These are phyloP conservation scores for Brenthis ino DNA, from an alignment of 2,888 invertebrate genomes.

Conservation along the genomic window DNA sequence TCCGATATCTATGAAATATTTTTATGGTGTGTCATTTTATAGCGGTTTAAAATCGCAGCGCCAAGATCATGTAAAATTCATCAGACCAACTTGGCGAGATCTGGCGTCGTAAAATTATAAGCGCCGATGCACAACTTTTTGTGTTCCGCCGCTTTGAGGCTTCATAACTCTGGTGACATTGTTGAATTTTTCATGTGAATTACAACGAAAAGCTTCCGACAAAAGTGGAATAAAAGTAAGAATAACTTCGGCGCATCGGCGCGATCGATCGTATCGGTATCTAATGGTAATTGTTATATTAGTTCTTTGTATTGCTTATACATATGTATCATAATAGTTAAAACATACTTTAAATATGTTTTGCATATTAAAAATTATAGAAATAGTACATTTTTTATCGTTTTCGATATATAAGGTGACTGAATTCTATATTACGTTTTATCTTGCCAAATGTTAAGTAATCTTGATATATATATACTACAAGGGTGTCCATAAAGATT, in stretches of 20 bases:
- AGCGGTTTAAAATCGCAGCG: conserved; percentile 17
- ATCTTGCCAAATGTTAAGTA: no score
- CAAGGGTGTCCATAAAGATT: no score
- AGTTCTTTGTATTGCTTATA: neutral
- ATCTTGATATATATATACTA: no score
- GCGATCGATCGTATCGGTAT: neutral
- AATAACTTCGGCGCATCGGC: neutral
- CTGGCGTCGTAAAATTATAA: conserved; percentile 44
- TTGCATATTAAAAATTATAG: no score
- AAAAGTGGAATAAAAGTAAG: conserved; percentile 5
- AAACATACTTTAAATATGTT: no score
- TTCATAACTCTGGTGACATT: conserved; percentile 56
- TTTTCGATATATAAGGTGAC: no score
- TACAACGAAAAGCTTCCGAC: conserved; percentile 43
- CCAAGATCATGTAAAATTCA: conserved; percentile 43
- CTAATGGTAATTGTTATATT: neutral
- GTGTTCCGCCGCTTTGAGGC: conserved; percentile 46
- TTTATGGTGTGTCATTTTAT: conserved; percentile 24
- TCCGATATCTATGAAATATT: conserved; percentile 11
- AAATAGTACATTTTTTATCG: no score
- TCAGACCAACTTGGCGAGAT: conserved; percentile 45
- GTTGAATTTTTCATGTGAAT: conserved; percentile 70
- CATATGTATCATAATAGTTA: no score
- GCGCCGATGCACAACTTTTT: conserved; percentile 32
- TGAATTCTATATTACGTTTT: no score